Evolutionary conservation across 2,113 vertebrate genomes (phyloP).

Genomic region (Ammodytes marinus): DNA sequence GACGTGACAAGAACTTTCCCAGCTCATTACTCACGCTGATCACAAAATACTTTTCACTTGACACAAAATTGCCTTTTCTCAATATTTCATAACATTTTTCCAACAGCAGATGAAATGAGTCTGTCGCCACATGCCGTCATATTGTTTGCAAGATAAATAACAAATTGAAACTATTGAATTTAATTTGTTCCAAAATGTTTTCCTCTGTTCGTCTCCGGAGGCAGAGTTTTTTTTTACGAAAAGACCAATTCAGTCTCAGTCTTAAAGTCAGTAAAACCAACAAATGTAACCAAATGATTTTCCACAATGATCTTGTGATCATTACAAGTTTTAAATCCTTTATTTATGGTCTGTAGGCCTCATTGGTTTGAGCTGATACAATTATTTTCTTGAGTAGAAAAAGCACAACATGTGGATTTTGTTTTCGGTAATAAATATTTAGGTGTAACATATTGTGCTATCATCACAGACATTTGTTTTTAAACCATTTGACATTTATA

Average conservation of each 20-base stretch:
- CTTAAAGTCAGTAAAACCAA: background rate
- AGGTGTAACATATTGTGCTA: no score
- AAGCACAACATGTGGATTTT: no score
- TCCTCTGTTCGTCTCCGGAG: no score
- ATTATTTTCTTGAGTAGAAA: no score
- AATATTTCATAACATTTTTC: background rate
- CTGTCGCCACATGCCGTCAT: background rate
- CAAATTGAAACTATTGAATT: background rate
- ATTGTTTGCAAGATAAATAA: background rate
- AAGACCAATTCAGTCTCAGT: background rate
- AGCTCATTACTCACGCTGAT: background rate
- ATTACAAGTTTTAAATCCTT: no score
- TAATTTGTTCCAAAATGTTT: background rate
- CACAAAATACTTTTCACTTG: background rate
- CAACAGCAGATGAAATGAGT: background rate
- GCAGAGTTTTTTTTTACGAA: background rate
- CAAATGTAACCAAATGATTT: background rate
- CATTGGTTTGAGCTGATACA: no score
- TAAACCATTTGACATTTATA: no score
- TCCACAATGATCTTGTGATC: background rate
- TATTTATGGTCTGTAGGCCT: no score
- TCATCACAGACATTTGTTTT: no score
- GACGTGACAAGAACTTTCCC: background rate
- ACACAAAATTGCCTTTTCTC: background rate
- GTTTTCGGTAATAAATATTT: no score